Evolutionary conservation across 2,888 invertebrate genomes (phyloP), one percentile per base, ranked within the genome.

Genomic region (Pemphredon lugubris): DNA sequence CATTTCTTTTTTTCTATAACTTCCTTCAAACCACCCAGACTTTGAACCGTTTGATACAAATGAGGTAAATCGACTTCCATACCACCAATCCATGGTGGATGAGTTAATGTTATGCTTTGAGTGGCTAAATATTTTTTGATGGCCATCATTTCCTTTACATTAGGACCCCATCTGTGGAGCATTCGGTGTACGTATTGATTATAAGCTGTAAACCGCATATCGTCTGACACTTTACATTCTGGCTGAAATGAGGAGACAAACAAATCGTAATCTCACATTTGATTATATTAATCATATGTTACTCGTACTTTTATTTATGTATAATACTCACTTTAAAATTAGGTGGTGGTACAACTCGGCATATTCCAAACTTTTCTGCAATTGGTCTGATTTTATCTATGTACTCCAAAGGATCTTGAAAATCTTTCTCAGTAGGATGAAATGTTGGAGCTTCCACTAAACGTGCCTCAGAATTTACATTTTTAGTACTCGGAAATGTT

Each of bases 131-230:
- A 95, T 79, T 95, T 94, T 80, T 93, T 94, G 50, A 98, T 97
- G 5, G 96, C 96, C 87, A 95, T 94, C 86, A 96, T 91, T 88
- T 97, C 96, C 77, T 95, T 93, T 0, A 96, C 94, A 80, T 95
- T 96, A 0, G 96, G 95, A 0, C 98, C 97, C 97, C 97, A 98
- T 30, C 97, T 93, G 81, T 94, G 93, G 81, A 95, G 92, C 93
- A 98, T 94, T 74, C 96, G 95, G 82, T 97, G 95, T 0, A 98
- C 94, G 83, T 97, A 97, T 86, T 98, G 98, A 89, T 97, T 96
- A 74, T 95, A 95, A 0, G 96, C 96, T 0, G 94, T 95, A 84
- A 98, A 98, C 2, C 96, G 90, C 92, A 96, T 94, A 69, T 96
- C 95, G 73, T 97, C 97, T 9, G 94, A 93, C 0, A 97, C 93